Evolutionary conservation across 1,140 invertebrate genomes (phyloP), one percentile per base, ranked within the genome.

Genomic region (Pseudomyrmex flavicornis): DNA sequence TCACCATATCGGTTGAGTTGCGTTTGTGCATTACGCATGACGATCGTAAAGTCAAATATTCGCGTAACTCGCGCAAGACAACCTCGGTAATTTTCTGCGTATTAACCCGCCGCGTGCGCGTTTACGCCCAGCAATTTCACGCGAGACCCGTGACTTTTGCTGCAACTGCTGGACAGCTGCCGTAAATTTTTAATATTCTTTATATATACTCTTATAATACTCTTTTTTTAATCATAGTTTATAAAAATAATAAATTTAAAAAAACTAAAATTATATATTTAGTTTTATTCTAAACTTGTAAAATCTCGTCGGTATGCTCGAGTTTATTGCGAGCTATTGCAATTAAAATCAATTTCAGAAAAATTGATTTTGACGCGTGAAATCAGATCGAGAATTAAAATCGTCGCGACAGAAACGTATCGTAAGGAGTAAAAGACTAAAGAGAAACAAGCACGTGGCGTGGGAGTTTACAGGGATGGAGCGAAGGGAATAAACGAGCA

Each of bases 381-480:
- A 58, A 15, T 69, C 59, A 35, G 76, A 56, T 75, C 68, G 74
- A 75, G 73, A 63, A 75, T 10, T 46, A 50, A 85, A 59, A 48
- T 80, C 68, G 52, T 73, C 22, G 59, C 56, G 56, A 77, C 44
- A 77, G 73, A 79, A 69, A 66, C 68, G 22, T 70, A 82, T 61
- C 59, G 76, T 75, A 85, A 88, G 77, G 62, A 66, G 88, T 83
- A 70, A 80, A 87, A 76, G 85, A 84, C n/a, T 50, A 87, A 74
- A 73, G 66, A 85, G 62, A 50, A 83, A 84, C 82, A 86, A 86
- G 86, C 89, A 90, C 90, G 90, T 89, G 86, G 91, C 90, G 90
- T 91, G 90, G 90, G 90, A 87, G 86, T 89, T 84, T 70, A 73
- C 87, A 74, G 88, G 83, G 90, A 91, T 91, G 86, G 89, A 88